Evolutionary conservation across 2,797 vertebrate genomes (phyloP).

Genomic region (Podarcis siculus): DNA sequence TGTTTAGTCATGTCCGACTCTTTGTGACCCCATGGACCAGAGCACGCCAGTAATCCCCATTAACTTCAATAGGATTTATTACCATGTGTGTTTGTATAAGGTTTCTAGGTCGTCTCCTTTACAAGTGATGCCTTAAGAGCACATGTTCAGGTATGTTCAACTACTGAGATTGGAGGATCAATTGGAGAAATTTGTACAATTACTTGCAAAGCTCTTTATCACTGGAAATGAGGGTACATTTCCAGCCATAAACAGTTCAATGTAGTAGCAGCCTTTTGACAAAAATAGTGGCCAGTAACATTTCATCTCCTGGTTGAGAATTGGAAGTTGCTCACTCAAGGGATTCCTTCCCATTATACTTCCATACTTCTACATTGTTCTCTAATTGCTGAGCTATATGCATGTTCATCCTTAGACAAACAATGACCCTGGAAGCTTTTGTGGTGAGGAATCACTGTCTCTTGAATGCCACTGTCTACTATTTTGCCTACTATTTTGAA

Average conservation of each 20-base stretch:
- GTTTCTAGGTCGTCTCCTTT: neutral
- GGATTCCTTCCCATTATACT: neutral
- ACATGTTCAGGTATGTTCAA: neutral
- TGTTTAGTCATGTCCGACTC: no score
- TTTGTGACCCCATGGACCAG: no score
- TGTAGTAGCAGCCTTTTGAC: neutral
- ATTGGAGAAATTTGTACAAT: neutral
- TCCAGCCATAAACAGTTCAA: no score
- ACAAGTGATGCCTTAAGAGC: no score
- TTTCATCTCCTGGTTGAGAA: neutral
- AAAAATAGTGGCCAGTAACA: neutral
- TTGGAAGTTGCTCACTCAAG: neutral
- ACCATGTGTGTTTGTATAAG: no score
- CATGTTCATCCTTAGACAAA: neutral
- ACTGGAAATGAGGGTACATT: neutral
- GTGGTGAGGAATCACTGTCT: neutral
- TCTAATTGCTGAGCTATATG: neutral
- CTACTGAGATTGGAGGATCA: neutral
- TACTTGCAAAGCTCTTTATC: neutral
- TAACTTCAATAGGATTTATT: no score
- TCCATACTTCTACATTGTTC: neutral
- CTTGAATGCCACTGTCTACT: neutral
- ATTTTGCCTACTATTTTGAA: neutral
- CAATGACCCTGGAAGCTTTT: neutral
- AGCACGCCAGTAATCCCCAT: no score